These are phyloP conservation scores for Pseudomyrmex concolor DNA, from an alignment of 1,140 invertebrate genomes.

Conservation along the genomic window DNA sequence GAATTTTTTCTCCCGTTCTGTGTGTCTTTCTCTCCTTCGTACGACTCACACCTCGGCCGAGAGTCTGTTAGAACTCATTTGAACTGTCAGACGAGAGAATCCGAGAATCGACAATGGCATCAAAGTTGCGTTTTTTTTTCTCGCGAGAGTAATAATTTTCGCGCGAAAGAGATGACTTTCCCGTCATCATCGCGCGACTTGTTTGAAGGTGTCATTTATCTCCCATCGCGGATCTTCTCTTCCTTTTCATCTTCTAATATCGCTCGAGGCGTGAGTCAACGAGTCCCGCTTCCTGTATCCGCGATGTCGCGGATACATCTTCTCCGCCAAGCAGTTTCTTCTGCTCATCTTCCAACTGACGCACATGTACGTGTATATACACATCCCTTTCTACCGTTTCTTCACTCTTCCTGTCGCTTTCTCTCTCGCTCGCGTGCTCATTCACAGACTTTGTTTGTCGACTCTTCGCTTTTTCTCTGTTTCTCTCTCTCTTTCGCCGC, in stretches of 20 bases:
- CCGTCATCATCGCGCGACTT: conserved; percentile 1
- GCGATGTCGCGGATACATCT: background rate
- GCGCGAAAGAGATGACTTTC: background rate
- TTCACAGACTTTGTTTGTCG: conserved; percentile 23
- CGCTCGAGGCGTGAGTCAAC: background rate
- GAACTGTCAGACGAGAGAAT: background rate
- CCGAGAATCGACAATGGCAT: background rate
- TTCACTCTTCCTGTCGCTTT: conserved; percentile 40
- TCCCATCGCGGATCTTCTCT: background rate
- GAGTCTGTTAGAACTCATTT: conserved; percentile 4
- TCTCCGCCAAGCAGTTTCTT: background rate
- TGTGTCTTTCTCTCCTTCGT: conserved; percentile 19
- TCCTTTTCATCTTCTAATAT: conserved; percentile 8
- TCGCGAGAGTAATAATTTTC: background rate
- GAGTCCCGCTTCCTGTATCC: conserved; percentile 1
- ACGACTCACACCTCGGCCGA: background rate
- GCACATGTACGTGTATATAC: background rate
- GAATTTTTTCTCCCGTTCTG: too few species aligned
- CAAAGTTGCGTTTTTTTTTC: background rate
- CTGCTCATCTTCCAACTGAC: background rate
- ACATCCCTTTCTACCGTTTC: background rate
- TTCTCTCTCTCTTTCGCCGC: background rate
- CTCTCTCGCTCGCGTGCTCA: conserved; percentile 26
- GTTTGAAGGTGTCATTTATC: conserved; percentile 13
- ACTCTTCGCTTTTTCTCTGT: background rate